These are phyloP conservation scores for Orbicella faveolata DNA, from an alignment of 64 coral and sea anemone species.

Conservation along the genomic window DNA sequence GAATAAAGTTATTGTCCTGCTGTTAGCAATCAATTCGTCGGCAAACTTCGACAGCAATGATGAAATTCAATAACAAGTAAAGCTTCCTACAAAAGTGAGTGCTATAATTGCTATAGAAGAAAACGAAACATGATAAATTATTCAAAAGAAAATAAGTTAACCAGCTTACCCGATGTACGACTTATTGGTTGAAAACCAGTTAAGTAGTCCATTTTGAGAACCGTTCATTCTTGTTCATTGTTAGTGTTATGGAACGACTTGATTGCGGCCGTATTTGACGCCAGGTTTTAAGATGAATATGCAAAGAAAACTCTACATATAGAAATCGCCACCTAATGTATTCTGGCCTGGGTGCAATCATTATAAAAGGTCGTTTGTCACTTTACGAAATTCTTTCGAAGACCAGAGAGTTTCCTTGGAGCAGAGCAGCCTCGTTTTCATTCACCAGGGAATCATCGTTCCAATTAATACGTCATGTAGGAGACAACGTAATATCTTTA, in stretches of 20 bases:
- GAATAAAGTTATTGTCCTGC: not conserved
- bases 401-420: not conserved
- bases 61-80: not conserved
- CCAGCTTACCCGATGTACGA: conserved; percentile 21
- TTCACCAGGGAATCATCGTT: not conserved
- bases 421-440: not conserved
- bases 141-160: not conserved
- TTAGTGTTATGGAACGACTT: not conserved
- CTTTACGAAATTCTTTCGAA: conserved; percentile 22
- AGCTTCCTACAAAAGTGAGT: not conserved
- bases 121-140: not conserved
- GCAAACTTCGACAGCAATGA: no score
- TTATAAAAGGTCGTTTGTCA: not conserved
- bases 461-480: not conserved
- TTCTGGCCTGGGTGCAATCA: not conserved
- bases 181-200: conserved; percentile 13
- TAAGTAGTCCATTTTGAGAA: not conserved
- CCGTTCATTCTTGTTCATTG: conserved; percentile 17
- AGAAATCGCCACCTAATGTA: conserved; percentile 1
- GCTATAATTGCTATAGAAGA: not conserved
- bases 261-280: not conserved
- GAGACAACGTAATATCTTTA: not conserved
- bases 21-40: not conserved
- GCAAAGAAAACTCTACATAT: not conserved
- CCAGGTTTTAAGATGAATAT: not conserved